A percentile compares a stretch with the other conserved stretches of the same genome.
These are phyloP conservation scores for Embiotoca jacksoni DNA, from an alignment of 2,113 vertebrate species.

Conservation along the genomic window DNA sequence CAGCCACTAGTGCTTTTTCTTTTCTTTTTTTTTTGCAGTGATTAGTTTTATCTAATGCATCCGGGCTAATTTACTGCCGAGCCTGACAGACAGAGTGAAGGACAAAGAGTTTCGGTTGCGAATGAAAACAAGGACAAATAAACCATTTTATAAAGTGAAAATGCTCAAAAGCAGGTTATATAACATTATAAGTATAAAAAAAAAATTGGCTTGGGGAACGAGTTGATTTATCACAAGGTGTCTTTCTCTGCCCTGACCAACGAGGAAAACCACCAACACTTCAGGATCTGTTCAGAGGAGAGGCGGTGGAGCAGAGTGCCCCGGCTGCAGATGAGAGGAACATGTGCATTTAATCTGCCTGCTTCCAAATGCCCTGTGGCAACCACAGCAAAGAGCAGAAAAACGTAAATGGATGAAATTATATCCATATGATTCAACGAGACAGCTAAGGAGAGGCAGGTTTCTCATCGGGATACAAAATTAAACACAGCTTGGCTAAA, in stretches of 20 bases:
- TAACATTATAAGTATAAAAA: constrained; percentile 46
- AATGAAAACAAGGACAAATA: constrained; percentile 51
- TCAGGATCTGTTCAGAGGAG: constrained; percentile 83
- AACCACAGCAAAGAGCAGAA: constrained; percentile 88
- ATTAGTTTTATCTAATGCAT: constrained; percentile 64
- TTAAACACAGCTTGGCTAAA: constrained; percentile 89
- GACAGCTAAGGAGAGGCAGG: constrained; percentile 87
- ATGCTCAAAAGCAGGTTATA: constrained; percentile 56
- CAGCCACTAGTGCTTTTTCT: constrained; percentile 13
- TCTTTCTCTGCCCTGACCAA: constrained; percentile 76
- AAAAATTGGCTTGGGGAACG: constrained; percentile 34
- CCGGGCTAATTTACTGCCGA: constrained; percentile 55
- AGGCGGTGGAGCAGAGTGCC: constrained; percentile 66
- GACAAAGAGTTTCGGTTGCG: constrained; percentile 38
- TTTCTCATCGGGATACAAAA: constrained; percentile 88
- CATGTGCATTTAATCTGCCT: constrained; percentile 88
- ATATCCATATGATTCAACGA: constrained; percentile 91
- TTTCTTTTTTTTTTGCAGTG: constrained; percentile 23
- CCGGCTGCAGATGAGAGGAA: constrained; percentile 84
- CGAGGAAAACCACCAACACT: constrained; percentile 88
- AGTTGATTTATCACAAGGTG: constrained; percentile 75
- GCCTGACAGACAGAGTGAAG: constrained; percentile 52
- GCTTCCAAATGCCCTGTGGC: constrained; percentile 89
- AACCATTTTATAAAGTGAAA: constrained; percentile 55
- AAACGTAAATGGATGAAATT: constrained; percentile 89